Evolutionary conservation across 2,113 vertebrate genomes (phyloP).

Genomic region (Tamias sibiricus): DNA sequence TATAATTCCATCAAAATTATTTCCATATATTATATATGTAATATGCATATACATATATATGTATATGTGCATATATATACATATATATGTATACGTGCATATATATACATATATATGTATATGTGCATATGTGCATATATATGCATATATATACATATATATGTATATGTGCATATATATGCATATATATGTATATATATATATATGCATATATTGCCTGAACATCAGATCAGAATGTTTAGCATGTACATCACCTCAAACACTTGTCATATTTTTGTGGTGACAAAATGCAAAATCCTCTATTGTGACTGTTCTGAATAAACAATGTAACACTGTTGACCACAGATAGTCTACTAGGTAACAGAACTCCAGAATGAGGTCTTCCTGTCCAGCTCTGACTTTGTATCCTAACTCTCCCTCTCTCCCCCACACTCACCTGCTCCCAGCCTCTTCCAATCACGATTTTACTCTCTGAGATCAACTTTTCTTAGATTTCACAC

Average conservation of each 20-base stretch:
- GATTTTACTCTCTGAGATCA: neutral
- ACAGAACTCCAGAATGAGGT: neutral
- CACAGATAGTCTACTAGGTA: neutral
- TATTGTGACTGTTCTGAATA: neutral
- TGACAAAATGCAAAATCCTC: neutral
- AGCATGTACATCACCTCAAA: neutral
- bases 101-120: too few relatives aligned
- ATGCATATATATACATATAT: too few relatives aligned
- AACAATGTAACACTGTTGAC: neutral
- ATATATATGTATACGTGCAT: neutral
- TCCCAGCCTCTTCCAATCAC: neutral
- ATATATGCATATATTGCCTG: neutral
- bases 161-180: too few relatives aligned
- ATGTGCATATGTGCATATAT: too few relatives aligned
- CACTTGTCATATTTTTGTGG: neutral
- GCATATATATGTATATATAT: too few relatives aligned
- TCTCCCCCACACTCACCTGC: neutral
- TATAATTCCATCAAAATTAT: too few relatives aligned
- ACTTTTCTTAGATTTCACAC: neutral
- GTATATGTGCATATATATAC: too few relatives aligned
- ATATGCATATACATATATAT: too few relatives aligned
- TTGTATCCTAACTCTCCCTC: neutral
- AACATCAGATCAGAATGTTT: neutral
- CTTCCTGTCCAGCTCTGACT: neutral
- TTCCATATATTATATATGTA: too few relatives aligned